These are phyloP conservation scores for Microcebus murinus DNA, from an alignment of 2,113 vertebrate genomes.

Conservation along the genomic window DNA sequence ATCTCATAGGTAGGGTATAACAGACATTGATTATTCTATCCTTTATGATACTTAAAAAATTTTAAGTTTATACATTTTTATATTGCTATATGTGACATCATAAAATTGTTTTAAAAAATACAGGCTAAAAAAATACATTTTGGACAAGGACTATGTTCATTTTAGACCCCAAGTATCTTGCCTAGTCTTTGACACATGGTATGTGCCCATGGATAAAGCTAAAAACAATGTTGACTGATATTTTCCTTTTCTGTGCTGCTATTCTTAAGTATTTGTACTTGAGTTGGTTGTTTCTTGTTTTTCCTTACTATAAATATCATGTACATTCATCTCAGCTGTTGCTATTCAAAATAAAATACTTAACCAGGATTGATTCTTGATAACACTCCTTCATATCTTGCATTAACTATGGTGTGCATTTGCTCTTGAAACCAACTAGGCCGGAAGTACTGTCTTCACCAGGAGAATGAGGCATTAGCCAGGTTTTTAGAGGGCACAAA, in stretches of 20 bases:
- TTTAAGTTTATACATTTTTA: not conserved
- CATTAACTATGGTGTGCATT: not conserved
- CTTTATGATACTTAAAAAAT: not conserved
- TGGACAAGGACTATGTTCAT: not conserved
- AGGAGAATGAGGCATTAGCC: constrained; percentile 1
- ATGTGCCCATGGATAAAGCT: not conserved
- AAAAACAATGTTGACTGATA: not conserved
- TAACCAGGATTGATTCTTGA: not conserved
- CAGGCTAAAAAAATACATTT: not conserved
- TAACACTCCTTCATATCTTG: not conserved
- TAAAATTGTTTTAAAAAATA: not conserved
- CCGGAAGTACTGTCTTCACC: not conserved
- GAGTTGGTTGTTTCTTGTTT: not conserved
- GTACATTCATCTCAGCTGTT: not conserved
- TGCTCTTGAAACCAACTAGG: constrained; percentile 15
- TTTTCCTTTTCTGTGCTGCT: not conserved
- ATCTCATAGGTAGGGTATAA: not conserved
- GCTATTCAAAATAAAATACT: not conserved
- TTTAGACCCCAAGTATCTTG: not conserved
- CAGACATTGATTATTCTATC: not conserved
- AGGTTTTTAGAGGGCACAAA: constrained; percentile 27
- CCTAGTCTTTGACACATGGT: not conserved
- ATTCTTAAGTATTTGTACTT: not conserved
- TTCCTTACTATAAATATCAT: not conserved
- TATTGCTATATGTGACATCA: not conserved